Evolutionary conservation across 2,797 vertebrate species (phyloP), one percentile per base, ranked within the genome.

Genomic region (Mus spretus): DNA sequence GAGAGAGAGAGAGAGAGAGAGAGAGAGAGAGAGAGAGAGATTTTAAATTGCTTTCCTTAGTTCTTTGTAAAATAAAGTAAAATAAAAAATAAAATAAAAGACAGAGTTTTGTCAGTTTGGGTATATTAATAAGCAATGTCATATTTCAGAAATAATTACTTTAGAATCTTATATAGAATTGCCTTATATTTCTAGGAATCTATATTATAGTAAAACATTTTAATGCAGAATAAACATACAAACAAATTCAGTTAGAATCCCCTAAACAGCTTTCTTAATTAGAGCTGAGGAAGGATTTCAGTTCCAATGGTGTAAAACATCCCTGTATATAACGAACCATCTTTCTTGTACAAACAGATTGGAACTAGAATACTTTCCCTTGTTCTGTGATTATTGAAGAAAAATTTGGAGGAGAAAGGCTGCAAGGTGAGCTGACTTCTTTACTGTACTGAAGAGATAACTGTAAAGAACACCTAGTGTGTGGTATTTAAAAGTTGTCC

Each of bases 141-240:
- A 34, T 47, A 40, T 53, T 77, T 47, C 6, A 55, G 57, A 53
- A 81, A 89, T 28, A 90, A 67, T 78, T 22, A 81, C 53, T 93
- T 92, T n/a, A 96, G 50, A 89, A 55, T 82, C 40, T 95, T 55
- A 87, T 61, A 61, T n/a, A 63, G 2, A 96, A 87, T 79, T 89
- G 22, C 61, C 31, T 34, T 88, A 85, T 80, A 89, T 72, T 81
- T 90, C 44, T 84, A 84, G 57, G 44, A 94, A 93, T 93, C 72
- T 90, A 75, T 59, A 50, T 82, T 26, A 95, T 65, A 89, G 75
- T 90, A 80, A 83, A 96, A 89, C 37, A 80, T 7, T 12, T 78
- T 79, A 40, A 70, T 77, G 78, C 20, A 95, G 85, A 96, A 96
- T 61, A 44, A 96, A 95, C 70, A 89, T 26, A 74, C 0, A 82